Base-by-base conservation (phyloP, 2,797 vertebrate species). In the Crenichthys baileyi region DNA sequence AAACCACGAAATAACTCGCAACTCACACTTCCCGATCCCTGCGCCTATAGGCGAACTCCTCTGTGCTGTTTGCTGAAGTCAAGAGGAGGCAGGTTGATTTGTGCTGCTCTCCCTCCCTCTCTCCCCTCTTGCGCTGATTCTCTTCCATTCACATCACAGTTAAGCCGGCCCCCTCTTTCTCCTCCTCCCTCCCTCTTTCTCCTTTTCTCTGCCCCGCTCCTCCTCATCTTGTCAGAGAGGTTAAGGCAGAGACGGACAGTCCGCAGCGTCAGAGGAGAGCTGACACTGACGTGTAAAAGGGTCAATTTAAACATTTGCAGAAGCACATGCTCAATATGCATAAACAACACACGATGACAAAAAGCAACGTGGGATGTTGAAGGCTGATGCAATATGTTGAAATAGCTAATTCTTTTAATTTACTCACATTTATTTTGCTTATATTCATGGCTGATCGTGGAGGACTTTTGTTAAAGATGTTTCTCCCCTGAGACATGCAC, bases 61-160 rank as follows among this genome's bases (percentile, higher is more conserved):
- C 89, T 88, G 83, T 56, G 93, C 89, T 81, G 90, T 89, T 86
- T 91, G 90, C 85, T 91, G 73, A 83, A 92, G 94, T 94, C 92
- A 91, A 93, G 91, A 94, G 91, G 93, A 94, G 92, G 93, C 95
- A 96, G 95, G 95, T 95, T 95, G 94, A 95, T 95, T 91, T 94
- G 93, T 86, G 89, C 91, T 67, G 90, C 90, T 91, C 92, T 93
- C 92, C 90, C 90, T 86, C 90, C 87, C 88, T 89, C 89, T 84
- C 63, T 67, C 31, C 61, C 61, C 86, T 89, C 91, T 92, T 85
- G 88, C 58, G 82, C 93, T 92, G 93, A 89, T 90, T 94, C 93
- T 90, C 93, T 93, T 94, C 94, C 95, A 96, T 95, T 96, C 95
- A 95, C 95, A 95, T 95, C 93, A 91, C 90, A 89, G 88, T 88